Evolutionary conservation across 37 sponge, comb jelly and placozoan species (phyloP).

Genomic region (Spongilla lacustris): DNA sequence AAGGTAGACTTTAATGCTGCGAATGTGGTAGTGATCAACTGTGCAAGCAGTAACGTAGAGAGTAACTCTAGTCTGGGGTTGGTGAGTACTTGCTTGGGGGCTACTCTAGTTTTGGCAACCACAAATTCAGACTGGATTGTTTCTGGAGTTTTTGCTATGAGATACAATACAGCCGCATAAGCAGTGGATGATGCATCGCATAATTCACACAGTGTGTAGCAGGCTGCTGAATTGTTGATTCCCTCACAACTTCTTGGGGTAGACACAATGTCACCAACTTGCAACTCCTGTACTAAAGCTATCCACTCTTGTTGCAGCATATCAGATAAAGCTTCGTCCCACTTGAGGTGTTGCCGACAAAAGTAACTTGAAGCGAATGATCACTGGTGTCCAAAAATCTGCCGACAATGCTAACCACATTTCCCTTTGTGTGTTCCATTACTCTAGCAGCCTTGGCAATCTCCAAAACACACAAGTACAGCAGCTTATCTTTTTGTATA

Average conservation of each 20-base stretch:
- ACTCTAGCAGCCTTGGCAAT: background rate
- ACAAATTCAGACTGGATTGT: slow-evolving; percentile 4
- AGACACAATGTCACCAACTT: background rate
- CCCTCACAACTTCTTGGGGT: slow-evolving; percentile 25
- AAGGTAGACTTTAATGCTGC: background rate
- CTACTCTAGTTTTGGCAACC: slow-evolving; percentile 30
- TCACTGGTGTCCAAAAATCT: slow-evolving; percentile 20
- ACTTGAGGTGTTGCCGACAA: background rate
- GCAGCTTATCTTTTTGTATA: background rate
- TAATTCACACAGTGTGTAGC: slow-evolving; percentile 16
- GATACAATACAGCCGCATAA: slow-evolving; percentile 38
- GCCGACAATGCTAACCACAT: background rate
- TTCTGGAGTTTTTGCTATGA: background rate
- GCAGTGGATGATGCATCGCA: slow-evolving; percentile 30
- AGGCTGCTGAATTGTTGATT: background rate
- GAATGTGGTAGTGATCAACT: slow-evolving; percentile 21
- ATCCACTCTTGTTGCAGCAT: background rate
- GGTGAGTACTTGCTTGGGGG: slow-evolving; percentile 22
- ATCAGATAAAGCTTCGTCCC: slow-evolving; percentile 8
- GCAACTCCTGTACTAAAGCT: background rate
- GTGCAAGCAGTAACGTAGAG: slow-evolving; percentile 25
- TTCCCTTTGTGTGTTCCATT: slow-evolving; percentile 23
- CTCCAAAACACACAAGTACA: background rate
- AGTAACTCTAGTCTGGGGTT: slow-evolving; percentile 42
- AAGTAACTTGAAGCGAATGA: slow-evolving; percentile 25